These are phyloP conservation scores for Cryptoprocta ferox DNA, from an alignment of 2,797 vertebrate genomes.

Conservation along the genomic window DNA sequence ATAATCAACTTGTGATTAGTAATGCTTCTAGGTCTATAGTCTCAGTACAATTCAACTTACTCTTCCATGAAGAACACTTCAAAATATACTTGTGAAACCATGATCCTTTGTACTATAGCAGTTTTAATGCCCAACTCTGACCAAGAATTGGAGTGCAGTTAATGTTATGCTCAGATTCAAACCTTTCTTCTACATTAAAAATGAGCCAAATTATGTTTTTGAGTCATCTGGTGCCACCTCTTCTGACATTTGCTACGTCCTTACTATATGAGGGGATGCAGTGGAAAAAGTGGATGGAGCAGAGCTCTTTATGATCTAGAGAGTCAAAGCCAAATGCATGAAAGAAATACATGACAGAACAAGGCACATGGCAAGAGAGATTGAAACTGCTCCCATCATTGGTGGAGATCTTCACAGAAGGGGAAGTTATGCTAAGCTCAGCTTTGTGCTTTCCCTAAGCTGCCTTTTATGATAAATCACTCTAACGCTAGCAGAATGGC, in stretches of 20 bases:
- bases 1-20: not conserved
- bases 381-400: not conserved
- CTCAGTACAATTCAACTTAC: not conserved
- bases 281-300: not conserved
- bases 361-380: no score
- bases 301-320: not conserved
- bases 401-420: fast-evolving
- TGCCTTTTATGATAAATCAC: not conserved
- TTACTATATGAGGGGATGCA: not conserved
- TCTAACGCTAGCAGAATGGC: not conserved
- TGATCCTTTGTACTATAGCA: not conserved
- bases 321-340: not conserved
- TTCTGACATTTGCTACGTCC: not conserved
- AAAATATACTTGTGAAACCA: not conserved
- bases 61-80: not conserved
- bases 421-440: not conserved
- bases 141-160: not conserved
- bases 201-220: not conserved
- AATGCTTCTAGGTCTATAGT: not conserved
- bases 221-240: not conserved
- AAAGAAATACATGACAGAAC: not conserved
- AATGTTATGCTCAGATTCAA: not conserved
- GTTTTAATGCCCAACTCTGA: not conserved
- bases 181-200: slow-evolving; percentile 13
- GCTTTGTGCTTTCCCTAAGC: fast-evolving